These are phyloP conservation scores for Carduelis carduelis DNA, from an alignment of 2,797 vertebrate genomes.

Conservation along the genomic window DNA sequence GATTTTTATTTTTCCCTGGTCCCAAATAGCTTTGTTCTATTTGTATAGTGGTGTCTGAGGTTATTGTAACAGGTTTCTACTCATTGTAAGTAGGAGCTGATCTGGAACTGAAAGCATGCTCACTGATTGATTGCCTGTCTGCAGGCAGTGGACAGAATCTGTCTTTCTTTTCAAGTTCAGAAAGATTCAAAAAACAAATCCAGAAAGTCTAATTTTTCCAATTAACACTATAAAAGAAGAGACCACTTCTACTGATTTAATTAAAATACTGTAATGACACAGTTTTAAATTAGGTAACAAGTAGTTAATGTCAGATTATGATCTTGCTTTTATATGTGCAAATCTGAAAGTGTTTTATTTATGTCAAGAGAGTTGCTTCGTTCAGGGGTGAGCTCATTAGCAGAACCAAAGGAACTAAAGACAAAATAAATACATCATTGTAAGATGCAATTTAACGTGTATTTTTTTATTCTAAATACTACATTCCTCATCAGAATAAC, in stretches of 20 bases:
- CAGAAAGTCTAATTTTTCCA: constrained; percentile 67
- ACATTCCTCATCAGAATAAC: background rate
- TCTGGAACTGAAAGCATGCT: constrained; percentile 75
- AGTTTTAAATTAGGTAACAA: background rate
- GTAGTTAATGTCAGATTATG: background rate
- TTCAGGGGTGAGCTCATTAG: background rate
- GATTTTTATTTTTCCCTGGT: background rate
- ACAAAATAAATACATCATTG: background rate
- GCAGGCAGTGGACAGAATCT: constrained; percentile 67
- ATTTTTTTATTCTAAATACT: background rate
- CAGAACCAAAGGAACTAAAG: background rate
- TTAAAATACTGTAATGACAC: background rate
- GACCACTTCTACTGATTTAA: background rate
- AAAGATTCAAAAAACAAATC: constrained; percentile 72
- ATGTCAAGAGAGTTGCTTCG: background rate
- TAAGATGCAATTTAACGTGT: background rate
- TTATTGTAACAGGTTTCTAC: constrained; percentile 73
- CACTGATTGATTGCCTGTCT: constrained; percentile 77
- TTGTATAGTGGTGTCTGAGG: constrained; percentile 66
- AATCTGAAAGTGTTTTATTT: background rate
- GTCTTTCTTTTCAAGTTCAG: constrained; percentile 72
- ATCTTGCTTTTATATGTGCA: background rate
- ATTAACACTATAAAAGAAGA: constrained; percentile 14
- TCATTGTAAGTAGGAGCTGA: constrained; percentile 69
- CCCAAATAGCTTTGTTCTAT: constrained; percentile 49